Conservation (phyloP, 2,888 invertebrate species). For the Cataglyphis rosenhaueri region DNA sequence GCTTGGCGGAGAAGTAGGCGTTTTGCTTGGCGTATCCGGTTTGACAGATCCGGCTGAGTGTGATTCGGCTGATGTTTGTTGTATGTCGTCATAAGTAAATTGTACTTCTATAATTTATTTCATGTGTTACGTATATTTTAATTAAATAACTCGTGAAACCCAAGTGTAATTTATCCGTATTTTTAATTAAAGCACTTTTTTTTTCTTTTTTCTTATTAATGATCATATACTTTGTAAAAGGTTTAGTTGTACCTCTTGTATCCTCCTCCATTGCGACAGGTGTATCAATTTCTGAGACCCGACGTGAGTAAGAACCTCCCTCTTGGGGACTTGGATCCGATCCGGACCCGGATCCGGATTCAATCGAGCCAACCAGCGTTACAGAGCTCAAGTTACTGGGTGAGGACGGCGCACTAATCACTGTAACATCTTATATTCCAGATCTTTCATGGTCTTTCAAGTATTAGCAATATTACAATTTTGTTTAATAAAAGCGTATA, state of each 20-base stretch:
- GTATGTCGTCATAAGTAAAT: constrained; percentile 75
- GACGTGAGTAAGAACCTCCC: constrained; percentile 72
- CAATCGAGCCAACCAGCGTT: constrained; percentile 89
- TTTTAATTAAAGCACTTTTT: not conserved
- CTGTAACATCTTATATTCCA: constrained; percentile 83
- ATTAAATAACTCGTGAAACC: not conserved
- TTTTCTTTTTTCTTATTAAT: not conserved
- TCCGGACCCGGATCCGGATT: constrained; percentile 84
- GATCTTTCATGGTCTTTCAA: not conserved
- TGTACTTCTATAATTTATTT: constrained; percentile 64
- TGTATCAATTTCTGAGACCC: constrained; percentile 77
- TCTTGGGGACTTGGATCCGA: constrained; percentile 82
- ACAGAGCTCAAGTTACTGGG: constrained; percentile 92
- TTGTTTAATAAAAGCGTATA: not conserved
- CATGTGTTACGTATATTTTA: not conserved
- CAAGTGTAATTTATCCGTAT: not conserved
- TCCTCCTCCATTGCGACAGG: constrained; percentile 68
- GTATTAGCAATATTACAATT: not conserved
- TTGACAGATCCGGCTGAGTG: constrained; percentile 58
- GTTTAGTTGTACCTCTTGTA: constrained; percentile 10
- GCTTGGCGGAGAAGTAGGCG: constrained; percentile 48
- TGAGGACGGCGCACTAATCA: constrained; percentile 89
- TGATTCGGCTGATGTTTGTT: constrained; percentile 48
- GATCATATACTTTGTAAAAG: not conserved
- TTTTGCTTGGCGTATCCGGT: constrained; percentile 52